Evolutionary conservation across 2,113 vertebrate species (phyloP), one percentile per base, ranked within the genome.

Genomic region (Tympanuchus pallidicinctus): DNA sequence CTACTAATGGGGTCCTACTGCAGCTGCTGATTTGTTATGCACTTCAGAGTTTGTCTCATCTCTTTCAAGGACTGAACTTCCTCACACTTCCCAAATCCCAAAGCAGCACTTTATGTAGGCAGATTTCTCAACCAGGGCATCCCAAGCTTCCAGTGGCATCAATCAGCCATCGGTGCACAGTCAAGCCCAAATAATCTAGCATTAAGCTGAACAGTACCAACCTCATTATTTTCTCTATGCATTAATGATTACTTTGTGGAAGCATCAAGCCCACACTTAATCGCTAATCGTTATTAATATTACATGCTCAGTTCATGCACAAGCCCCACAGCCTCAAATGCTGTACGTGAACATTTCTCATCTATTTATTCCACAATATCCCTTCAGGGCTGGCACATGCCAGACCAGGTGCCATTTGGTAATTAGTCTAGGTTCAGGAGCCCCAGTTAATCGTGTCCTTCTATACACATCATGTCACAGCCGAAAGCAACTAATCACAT

Each of bases 101-200:
- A 47, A 81, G 75, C 54, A 32, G 36, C 27, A n/a, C 27, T 59
- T 56, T 59, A 56, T 71, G 0, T 0, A 38, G 43, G 13, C n/a
- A n/a, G 25, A 57, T 50, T 73, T 69, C 60, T 59, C 57, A 22
- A 67, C 16, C 25, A 81, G 34, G 25, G 5, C 63, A 73, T 34
- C 6, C 42, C 13, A 27, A 72, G 64, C 13, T 14, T 66, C 66
- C 63, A 0, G 0, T 2, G 14, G 59, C 38, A 72, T 72, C 61
- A 64, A 32, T 34, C 25, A 38, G 27, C 6, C 1, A 50, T n/a
- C 34, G 50, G 6, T 3, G 13, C 52, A 19, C 18, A 21, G 30
- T 27, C 11, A 16, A 54, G 34, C 17, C 32, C 57, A 84, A 42
- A 21, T 10, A 60, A 56, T 36, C 42, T 14, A 38, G 50, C 64